Evolutionary conservation across 2,888 invertebrate species (phyloP), one percentile per base, ranked within the genome.

Genomic region (Drosophila engyochracea): DNA sequence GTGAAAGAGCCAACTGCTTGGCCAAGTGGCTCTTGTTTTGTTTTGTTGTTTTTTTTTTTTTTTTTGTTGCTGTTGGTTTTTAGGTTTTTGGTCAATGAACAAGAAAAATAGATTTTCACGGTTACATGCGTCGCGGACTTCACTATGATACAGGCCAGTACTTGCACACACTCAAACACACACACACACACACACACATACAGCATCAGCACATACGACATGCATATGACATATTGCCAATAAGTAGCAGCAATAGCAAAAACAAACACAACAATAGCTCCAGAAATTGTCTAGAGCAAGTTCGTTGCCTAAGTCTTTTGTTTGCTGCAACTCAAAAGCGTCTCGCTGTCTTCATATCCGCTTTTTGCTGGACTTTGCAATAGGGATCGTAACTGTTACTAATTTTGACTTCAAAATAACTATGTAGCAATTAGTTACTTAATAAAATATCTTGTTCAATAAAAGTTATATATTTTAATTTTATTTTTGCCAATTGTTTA

Each of bases 21-120:
- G 74, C 76, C 74, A 80, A 77, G 12, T 53, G 67, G 60, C 66
- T 71, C 47, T 54, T 60, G 49, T 57, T 51, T 47, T 53, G 14
- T 35, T 44, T 49, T 70, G 52, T 49, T 70, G 52, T 35, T 53
- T 31, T 55, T 37, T 35, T 58, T 49, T 70, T 54, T 39, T 51
- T 28, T 59, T 41, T 44, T 60, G 58, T 60, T 75, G 49, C 53
- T 62, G 54, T 61, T 22, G 47, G 58, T 31, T 70, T 70, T 82
- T 63, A 67, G 70, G 70, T 85, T 81, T 85, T 89, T 87, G 89
- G 86, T 86, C 87, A 88, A 90, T 90, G 87, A 88, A 90, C 90
- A 88, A 90, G 87, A 90, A 90, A 88, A 88, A 88, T 88, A 77
- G 84, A 71, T 81, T 90, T 88, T 88, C 87, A 88, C 90, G 87